Base-by-base conservation (phyloP, 2,888 invertebrate genomes). In the Drosophila robusta region DNA sequence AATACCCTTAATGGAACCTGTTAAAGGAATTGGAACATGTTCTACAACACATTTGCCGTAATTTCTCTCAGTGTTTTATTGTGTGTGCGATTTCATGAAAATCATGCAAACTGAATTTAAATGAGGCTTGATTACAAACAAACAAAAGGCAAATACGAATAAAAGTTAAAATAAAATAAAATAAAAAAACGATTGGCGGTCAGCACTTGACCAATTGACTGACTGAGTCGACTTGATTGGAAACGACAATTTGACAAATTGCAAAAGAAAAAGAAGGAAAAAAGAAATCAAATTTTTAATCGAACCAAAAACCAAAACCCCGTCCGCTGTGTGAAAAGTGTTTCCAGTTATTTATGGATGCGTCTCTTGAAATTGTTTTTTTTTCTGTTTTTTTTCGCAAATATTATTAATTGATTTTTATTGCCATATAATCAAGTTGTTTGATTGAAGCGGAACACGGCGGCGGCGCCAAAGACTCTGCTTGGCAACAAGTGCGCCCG, bases 161-260 rank as follows among this genome's bases (percentile, higher is more conserved):
- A 34, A 34, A 34, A 34, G 44, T 16, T 52, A 72, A 67, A 26
- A 47, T 42, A 65, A 66, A 52, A 24, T 45, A 29, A 44, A 71
- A 46, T 26, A 55, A 52, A 51, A 64, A n/a, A 57, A 38, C 65
- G 67, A 74, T 67, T 81, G 81, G 70, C 81, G 79, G 73, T 67
- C 72, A 76, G 77, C 81, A 88, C 81, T 89, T 89, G 89, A 80
- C 80, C 89, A 88, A 88, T 89, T 89, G 79, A 84, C 71, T 81
- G 71, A 67, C 1, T 18, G n/a, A 18, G 18, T 18, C 18, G 18
- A 18, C 63, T 87, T 82, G 84, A 82, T 82, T 82, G 80, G 63
- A 71, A 56, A 55, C 57, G 61, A 42, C 65, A 73, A 78, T 70
- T 73, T 78, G 61, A 77, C 51, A 51, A 52, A 52, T 52, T 52